phyloP scores from a whole-genome alignment of 92 coral and sea anemone species.

The Epizoanthus scotinus region DNA sequence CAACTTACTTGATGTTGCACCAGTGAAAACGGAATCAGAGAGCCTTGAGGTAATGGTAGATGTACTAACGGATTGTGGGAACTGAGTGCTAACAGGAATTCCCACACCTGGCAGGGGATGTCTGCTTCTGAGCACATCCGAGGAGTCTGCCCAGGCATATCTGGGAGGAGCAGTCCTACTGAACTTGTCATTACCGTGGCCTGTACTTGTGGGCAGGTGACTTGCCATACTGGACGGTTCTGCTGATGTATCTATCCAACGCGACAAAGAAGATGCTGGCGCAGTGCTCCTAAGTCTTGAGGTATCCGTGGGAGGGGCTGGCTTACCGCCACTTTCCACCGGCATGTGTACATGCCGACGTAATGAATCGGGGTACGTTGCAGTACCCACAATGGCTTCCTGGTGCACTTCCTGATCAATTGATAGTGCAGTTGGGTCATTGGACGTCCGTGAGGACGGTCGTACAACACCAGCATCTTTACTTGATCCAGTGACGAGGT shows the following conservation, averaged over 20 bases:
- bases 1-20: conserved; percentile 46
- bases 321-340: too few relatives aligned
- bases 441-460: not conserved
- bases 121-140: conserved; percentile 17
- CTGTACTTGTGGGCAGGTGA: not conserved
- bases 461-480: not conserved
- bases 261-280: conserved; percentile 11
- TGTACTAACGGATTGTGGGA: conserved; percentile 29
- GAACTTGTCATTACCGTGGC: conserved; percentile 2
- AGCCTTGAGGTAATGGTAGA: conserved; percentile 46
- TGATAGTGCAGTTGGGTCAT: not conserved
- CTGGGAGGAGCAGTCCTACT: conserved; percentile 28
- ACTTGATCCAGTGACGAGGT: not conserved
- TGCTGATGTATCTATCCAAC: not conserved
- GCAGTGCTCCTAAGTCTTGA: conserved; percentile 1
- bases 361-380: too few relatives aligned
- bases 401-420: not conserved
- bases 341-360: too few relatives aligned
- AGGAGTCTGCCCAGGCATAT: conserved; percentile 31
- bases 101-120: not conserved
- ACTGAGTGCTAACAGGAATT: not conserved
- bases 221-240: not conserved
- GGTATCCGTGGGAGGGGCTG: not conserved
- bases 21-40: conserved; percentile 58
- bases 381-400: conserved; percentile 13